Evolutionary conservation across 2,797 vertebrate species (phyloP).

Genomic region (Fistularia tabacaria): DNA sequence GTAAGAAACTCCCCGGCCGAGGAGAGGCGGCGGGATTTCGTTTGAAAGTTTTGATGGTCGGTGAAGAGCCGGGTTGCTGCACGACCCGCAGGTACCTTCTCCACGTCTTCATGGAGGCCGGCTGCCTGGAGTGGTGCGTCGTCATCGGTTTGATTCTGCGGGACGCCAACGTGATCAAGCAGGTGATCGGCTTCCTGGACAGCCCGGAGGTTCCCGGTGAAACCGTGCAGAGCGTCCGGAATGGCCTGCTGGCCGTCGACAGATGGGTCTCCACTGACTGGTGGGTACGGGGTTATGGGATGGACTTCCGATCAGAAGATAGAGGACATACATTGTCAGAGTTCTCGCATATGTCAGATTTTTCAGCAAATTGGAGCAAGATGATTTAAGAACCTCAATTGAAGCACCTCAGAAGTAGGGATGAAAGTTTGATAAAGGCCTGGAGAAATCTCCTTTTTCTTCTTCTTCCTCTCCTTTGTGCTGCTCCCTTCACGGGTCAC

Average conservation of each 20-base stretch:
- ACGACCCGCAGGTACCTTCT: constrained; percentile 84
- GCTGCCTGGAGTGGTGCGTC: constrained; percentile 95
- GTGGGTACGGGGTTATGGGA: constrained; percentile 63
- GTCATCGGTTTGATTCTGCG: constrained; percentile 92
- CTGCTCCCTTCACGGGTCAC: too few relatives aligned
- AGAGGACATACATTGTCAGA: too few relatives aligned
- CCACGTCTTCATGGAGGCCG: constrained; percentile 96
- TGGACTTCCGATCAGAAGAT: too few relatives aligned
- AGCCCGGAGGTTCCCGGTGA: constrained; percentile 85
- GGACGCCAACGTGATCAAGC: constrained; percentile 86
- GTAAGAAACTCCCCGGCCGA: constrained; percentile 60
- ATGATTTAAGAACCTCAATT: neutral
- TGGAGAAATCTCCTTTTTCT: too few relatives aligned
- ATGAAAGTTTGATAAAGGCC: too few relatives aligned
- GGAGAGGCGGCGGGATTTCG: too few relatives aligned
- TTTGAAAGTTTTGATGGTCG: too few relatives aligned
- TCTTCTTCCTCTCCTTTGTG: too few relatives aligned
- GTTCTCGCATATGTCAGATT: neutral
- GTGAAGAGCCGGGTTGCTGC: neutral
- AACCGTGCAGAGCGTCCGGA: constrained; percentile 84
- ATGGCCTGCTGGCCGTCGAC: constrained; percentile 85
- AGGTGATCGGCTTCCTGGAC: constrained; percentile 86
- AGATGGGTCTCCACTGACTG: constrained; percentile 90
- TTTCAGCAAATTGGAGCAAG: neutral
- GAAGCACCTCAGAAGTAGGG: too few relatives aligned